Percentiles rank a stretch among this genome's conserved stretches.
These are phyloP conservation scores for Hylaeus anthracinus DNA, from an alignment of 1,140 invertebrate species.

Conservation along the genomic window DNA sequence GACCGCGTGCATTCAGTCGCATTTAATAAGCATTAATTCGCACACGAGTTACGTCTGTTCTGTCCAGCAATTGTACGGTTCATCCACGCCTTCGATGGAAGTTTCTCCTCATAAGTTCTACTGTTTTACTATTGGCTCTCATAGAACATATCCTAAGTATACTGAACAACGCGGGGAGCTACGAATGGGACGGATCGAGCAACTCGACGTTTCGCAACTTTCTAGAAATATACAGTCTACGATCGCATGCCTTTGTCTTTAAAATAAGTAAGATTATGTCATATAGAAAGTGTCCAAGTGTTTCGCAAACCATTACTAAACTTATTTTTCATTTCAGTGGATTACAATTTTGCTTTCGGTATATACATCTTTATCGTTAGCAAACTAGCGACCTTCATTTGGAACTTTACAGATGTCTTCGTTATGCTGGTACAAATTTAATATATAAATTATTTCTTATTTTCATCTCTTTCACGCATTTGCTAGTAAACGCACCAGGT, in stretches of 20 bases:
- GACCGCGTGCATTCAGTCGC: too few species aligned
- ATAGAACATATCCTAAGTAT: conserved; percentile 75
- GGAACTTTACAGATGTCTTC: conserved; percentile 86
- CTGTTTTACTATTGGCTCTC: conserved; percentile 67
- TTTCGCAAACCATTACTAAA: not conserved
- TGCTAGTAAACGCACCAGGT: too few species aligned
- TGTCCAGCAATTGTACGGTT: conserved; percentile 59
- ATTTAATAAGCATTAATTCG: too few species aligned
- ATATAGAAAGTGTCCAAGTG: not conserved
- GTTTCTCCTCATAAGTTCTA: conserved; percentile 62
- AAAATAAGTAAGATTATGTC: conserved; percentile 56
- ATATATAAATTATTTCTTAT: not conserved
- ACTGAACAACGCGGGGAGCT: conserved; percentile 51
- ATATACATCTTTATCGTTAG: conserved; percentile 80
- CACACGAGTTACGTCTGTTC: not conserved
- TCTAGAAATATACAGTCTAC: conserved; percentile 65
- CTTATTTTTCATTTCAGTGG: conserved; percentile 66
- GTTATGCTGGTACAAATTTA: conserved; percentile 82
- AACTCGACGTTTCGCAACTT: conserved; percentile 69
- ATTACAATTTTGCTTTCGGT: conserved; percentile 74
- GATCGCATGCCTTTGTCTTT: conserved; percentile 73
- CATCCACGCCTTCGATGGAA: conserved; percentile 71
- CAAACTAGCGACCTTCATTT: conserved; percentile 85
- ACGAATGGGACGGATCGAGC: conserved; percentile 33
- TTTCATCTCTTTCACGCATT: too few species aligned